Base-by-base conservation (phyloP, 2,797 vertebrate species). In the Tenualosa thibaudeaui region DNA sequence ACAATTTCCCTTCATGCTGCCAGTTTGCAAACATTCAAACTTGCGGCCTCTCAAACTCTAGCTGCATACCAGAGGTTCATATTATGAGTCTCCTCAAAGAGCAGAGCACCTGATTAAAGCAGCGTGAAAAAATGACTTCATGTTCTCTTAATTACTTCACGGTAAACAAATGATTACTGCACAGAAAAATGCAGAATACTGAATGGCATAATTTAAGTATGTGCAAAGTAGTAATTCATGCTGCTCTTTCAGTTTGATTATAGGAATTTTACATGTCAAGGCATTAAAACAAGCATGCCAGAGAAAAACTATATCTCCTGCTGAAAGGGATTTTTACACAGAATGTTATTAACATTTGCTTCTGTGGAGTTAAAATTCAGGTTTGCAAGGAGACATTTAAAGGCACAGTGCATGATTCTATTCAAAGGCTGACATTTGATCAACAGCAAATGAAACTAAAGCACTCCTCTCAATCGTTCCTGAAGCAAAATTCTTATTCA, bases 141-240 rank as follows among this genome's bases (percentile, higher is more conserved):
- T 78, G 71, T 78, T 78, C 19, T 43, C 37, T 78, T 22, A 78
- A 78, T 46, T 78, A 78, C 40, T 43, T 78, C 71, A 78, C 19
- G 15, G 13, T 78, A 43, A 78, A 22, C 46, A 46, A 71, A 13
- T 37, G 3, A 71, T 6, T 17, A 5, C 31, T 71, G 10, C n/a
- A 62, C n/a, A 37, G 65, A 71, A 37, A 13, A 40, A 37, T 37
- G 31, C 3, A 17, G 68, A 26, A 65, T 65, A 31, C 40, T 40
- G 12, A 71, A 15, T 40, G 31, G 6, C 15, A 31, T 65, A 10
- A 65, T 65, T 26, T 13, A 65, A 26, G 24, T 31, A 65, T 40
- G 31, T 17, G 40, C 40, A 71, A 3, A 71, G 15, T 5, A 40
- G 15, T 26, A 3, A 31, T 26, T 10, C 17, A 71, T 40, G 1